Evolutionary conservation across 2,113 vertebrate genomes (phyloP), one percentile per base, ranked within the genome.

Genomic region (Coturnix japonica): DNA sequence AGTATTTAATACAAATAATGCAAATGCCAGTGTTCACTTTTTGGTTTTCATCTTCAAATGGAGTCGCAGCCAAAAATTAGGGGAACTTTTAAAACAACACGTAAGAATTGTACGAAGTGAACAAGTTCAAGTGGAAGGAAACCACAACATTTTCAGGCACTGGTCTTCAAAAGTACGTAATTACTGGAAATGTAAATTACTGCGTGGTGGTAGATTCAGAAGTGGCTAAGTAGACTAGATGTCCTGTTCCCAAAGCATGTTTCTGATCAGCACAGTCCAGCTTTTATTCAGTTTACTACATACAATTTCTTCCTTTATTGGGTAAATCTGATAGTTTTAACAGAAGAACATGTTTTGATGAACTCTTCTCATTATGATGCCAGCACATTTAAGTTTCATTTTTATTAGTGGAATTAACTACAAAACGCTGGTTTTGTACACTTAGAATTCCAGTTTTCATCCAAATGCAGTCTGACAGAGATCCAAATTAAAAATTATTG

Each of bases 371-470:
- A 18, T 79, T 76, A 63, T 54, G 37, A 59, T 70, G 87, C 79
- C 72, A 85, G 31, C 46, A 76, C 37, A 30, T 49, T 63, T 26
- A 59, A 73, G 13, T 92, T 92, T 77, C 37, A 33, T 85, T 87
- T 93, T 92, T 82, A 70, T 80, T 51, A 63, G 22, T 63, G 59
- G 67, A 54, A 91, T 92, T 79, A 81, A 61, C 39, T 82, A 37
- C 21, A 79, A 72, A 91, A 92, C 85, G 63, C 35, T 87, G 41
- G 73, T 82, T 85, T 87, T 46, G 21, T 91, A 37, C 37, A 33
- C 78, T 89, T 17, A 85, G 63, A 85, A 85, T 89, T 93, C 78
- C 81, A 89, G 12, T 76, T 89, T 82, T 82, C 63, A 66, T 92
- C 88, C 74, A 85, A 87, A 82, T 57, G 59, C 70, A 28, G 3